Evolutionary conservation across 2,113 vertebrate species (phyloP).

Genomic region (Motacilla alba): DNA sequence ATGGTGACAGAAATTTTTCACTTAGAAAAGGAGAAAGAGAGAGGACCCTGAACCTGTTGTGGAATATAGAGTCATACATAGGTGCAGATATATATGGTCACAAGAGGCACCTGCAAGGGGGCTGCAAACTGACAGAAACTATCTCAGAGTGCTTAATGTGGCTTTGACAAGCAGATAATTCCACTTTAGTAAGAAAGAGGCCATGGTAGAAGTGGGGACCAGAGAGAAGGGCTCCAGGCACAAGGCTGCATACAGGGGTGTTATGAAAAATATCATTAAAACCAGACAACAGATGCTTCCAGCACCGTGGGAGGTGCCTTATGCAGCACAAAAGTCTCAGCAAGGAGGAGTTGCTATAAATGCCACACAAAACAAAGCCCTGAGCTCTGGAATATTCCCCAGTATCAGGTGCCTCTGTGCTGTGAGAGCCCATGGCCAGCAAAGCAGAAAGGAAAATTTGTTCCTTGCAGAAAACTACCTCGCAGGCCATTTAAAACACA

Average conservation of each 20-base stretch:
- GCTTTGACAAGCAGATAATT: not conserved
- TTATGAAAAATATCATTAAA: not conserved
- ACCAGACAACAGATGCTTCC: constrained; percentile 12
- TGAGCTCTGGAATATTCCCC: not conserved
- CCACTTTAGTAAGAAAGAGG: not conserved
- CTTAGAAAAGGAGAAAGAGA: not conserved
- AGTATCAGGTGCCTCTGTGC: not conserved
- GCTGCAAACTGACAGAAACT: not conserved
- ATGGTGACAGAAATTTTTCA: not conserved
- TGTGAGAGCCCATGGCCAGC: not conserved
- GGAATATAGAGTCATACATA: not conserved
- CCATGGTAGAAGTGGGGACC: not conserved
- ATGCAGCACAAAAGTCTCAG: not conserved
- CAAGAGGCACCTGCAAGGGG: not conserved
- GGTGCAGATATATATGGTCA: not conserved
- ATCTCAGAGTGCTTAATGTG: not conserved
- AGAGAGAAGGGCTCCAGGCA: not conserved
- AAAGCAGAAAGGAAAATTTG: not conserved
- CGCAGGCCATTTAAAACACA: not conserved
- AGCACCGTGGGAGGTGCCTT: not conserved
- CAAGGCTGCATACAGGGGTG: not conserved
- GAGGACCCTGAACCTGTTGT: not conserved
- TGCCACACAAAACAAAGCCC: not conserved
- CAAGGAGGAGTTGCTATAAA: not conserved
- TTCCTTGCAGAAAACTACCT: not conserved